These are phyloP conservation scores for Cuculus canorus DNA, from an alignment of 2,797 vertebrate species.

Conservation along the genomic window DNA sequence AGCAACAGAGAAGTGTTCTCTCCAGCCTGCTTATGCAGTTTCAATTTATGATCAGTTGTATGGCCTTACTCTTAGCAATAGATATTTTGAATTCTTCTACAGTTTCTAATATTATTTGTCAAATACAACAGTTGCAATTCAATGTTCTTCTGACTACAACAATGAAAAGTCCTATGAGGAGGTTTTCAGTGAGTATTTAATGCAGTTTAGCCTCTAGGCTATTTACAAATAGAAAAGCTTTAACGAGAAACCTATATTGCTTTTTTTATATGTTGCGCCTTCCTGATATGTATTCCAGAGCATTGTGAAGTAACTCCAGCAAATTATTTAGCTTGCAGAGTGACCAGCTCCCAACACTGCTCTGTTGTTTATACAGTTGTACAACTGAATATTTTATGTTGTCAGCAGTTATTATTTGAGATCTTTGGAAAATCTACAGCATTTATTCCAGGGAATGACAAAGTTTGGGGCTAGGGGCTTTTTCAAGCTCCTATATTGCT, in stretches of 20 bases:
- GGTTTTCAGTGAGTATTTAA: constrained; percentile 12
- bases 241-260: background rate
- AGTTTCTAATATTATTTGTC: constrained; percentile 1
- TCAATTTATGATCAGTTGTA: background rate
- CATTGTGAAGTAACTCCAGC: background rate
- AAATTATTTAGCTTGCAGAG: constrained; percentile 5
- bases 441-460: background rate
- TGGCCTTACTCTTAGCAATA: background rate
- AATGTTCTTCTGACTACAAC: background rate
- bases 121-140: background rate
- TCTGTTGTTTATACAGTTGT: background rate
- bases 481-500: background rate
- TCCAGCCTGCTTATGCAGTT: background rate
- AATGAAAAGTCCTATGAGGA: background rate
- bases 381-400: background rate
- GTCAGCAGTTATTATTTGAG: background rate
- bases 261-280: background rate
- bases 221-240: background rate
- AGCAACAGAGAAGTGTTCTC: background rate
- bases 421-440: background rate
- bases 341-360: background rate
- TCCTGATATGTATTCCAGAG: constrained; percentile 8
- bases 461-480: background rate
- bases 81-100: background rate
- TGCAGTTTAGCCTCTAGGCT: constrained; percentile 5